Evolutionary conservation across 1,140 invertebrate species (phyloP), one percentile per base, ranked within the genome.

Genomic region (Zaprionus nigranus): DNA sequence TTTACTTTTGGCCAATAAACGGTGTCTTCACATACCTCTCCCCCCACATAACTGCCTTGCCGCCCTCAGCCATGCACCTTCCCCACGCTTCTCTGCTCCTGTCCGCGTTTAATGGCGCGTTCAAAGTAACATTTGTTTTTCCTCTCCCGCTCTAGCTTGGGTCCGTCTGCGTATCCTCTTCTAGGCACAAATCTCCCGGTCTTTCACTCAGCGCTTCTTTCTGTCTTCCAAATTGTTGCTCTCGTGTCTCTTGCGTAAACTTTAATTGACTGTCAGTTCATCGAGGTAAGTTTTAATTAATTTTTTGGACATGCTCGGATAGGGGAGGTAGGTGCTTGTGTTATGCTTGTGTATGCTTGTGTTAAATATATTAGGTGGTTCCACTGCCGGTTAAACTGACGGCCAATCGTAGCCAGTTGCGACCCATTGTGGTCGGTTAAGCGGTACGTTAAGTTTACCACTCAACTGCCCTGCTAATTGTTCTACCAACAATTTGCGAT

Each of bases 1-100:
- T 88, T 84, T 88, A 70, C 81, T 84, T 90, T 90, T 79, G 78
- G 85, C 81, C 85, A 88, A 90, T 88, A 88, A 88, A 84, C 81
- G 78, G 59, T 69, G 28, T 62, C 66, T 68, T 43, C n/a, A 20
- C 40, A 38, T 49, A 20, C 51, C 20, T 30, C 24, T 17, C 3
- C 20, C 46, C 51, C 30, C 24, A 3, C 11, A 9, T 36, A 12
- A 64, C 22, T 17, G 7, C 34, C 30, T 51, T 3, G 15, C 20
- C 46, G 6, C 20, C 34, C 38, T 34, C 30, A 11, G 30, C 2
- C 30, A 17, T 9, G 11, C 26, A 13, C 30, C 13, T 34, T 17
- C 20, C 12, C n/a, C 49, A 36, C 24, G 9, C 40, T 22, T 34
- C 30, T n/a, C 36, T 49, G 61, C 72, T 51, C 56, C 36, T 75